Conservation (phyloP, 2,113 vertebrate genomes). For the Apodemus sylvaticus region DNA sequence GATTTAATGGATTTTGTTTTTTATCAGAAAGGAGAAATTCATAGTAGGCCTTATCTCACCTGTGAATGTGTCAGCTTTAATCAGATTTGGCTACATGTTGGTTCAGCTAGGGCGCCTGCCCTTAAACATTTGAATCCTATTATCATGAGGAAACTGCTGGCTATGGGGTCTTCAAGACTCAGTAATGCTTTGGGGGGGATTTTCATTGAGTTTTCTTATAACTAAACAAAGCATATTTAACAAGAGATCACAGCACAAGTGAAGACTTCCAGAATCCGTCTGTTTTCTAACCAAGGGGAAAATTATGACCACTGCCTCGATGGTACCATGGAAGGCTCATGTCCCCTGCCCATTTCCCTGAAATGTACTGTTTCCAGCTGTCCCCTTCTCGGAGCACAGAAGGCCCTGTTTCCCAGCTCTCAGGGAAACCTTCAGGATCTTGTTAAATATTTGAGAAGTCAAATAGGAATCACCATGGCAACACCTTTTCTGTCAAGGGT, state of each 20-base stretch:
- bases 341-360: background rate
- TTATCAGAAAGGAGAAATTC: background rate
- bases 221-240: background rate
- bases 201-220: background rate
- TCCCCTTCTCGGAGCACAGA: background rate
- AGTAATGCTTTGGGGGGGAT: background rate
- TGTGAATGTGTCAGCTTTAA: background rate
- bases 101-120: background rate
- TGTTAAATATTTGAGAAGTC: background rate
- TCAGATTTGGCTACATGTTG: background rate
- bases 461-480: background rate
- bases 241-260: background rate
- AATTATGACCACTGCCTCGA: background rate
- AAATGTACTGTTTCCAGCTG: background rate
- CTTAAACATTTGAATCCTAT: background rate
- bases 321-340: background rate
- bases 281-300: background rate
- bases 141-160: background rate
- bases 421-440: background rate
- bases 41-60: background rate
- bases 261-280: background rate
- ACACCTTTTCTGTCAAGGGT: background rate
- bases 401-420: accelerated
- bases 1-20: background rate
- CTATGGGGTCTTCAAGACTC: background rate